These are phyloP conservation scores for Brotula barbata DNA, from an alignment of 2,797 vertebrate species.

Conservation along the genomic window DNA sequence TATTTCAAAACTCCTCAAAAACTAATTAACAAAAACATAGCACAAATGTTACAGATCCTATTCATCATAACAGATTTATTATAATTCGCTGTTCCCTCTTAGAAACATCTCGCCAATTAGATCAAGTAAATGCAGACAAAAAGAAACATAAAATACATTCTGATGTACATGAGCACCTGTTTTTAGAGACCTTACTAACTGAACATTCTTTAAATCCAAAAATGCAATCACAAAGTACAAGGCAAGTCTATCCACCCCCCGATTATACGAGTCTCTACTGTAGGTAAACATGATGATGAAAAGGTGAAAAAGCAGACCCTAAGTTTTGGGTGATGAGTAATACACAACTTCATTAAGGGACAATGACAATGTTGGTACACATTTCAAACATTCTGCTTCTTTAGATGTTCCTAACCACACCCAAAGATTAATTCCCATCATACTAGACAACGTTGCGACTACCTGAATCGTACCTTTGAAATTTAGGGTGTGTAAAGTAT, in stretches of 20 bases:
- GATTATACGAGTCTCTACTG: conserved; percentile 8
- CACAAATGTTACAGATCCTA: conserved; percentile 11
- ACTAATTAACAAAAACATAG: background rate
- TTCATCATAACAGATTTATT: conserved; percentile 44
- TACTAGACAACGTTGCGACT: no score
- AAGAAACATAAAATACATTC: conserved; percentile 45
- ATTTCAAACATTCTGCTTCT: no score
- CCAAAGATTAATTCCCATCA: no score
- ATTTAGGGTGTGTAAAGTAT: no score
- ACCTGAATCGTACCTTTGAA: no score
- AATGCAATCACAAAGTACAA: conserved; percentile 20
- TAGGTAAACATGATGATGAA: conserved; percentile 5
- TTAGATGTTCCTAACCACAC: conserved; percentile 20
- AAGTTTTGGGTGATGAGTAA: background rate
- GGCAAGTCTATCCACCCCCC: conserved; percentile 13
- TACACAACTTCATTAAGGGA: no score
- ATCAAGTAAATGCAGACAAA: conserved; percentile 46
- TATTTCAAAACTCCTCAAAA: no score
- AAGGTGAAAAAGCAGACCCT: conserved; percentile 2
- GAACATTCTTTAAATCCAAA: no score
- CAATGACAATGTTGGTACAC: no score
- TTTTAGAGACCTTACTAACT: no score
- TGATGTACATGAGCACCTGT: conserved; percentile 55
- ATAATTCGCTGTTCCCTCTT: conserved; percentile 34
- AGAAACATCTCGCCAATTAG: conserved; percentile 46